Conservation (phyloP, 2,113 vertebrate genomes). For the Dascyllus trimaculatus region DNA sequence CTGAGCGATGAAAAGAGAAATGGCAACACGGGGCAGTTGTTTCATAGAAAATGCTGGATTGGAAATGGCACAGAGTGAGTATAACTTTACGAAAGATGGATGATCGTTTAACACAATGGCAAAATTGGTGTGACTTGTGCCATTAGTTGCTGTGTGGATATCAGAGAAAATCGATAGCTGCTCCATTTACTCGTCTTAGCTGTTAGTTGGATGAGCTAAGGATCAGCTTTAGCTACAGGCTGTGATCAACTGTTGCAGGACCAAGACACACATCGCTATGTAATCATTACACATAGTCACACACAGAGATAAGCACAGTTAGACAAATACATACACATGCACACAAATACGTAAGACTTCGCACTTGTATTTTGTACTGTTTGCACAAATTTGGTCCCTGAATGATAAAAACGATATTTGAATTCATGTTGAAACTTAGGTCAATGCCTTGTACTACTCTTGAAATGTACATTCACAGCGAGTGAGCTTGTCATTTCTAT, state of each 20-base stretch:
- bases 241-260: constrained; percentile 11
- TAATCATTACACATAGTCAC: neutral
- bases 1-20: constrained; percentile 25
- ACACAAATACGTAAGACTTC: too few species aligned
- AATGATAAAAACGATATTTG: too few species aligned
- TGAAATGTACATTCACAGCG: too few species aligned
- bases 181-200: neutral
- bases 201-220: constrained; percentile 6
- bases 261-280: neutral
- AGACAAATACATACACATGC: neutral
- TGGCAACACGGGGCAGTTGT: neutral
- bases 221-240: constrained; percentile 18
- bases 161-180: neutral
- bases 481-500: neutral
- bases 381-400: too few species aligned
- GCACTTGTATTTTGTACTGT: too few species aligned
- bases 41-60: constrained; percentile 13
- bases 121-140: constrained; percentile 22
- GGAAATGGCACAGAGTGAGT: constrained; percentile 16
- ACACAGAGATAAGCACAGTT: neutral
- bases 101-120: constrained; percentile 10
- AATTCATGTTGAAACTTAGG: too few species aligned
- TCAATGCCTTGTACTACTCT: too few species aligned
- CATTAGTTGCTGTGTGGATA: neutral
- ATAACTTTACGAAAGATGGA: constrained; percentile 22